Conservation (phyloP, 2,797 vertebrate genomes). For the Labeo calbasu region DNA sequence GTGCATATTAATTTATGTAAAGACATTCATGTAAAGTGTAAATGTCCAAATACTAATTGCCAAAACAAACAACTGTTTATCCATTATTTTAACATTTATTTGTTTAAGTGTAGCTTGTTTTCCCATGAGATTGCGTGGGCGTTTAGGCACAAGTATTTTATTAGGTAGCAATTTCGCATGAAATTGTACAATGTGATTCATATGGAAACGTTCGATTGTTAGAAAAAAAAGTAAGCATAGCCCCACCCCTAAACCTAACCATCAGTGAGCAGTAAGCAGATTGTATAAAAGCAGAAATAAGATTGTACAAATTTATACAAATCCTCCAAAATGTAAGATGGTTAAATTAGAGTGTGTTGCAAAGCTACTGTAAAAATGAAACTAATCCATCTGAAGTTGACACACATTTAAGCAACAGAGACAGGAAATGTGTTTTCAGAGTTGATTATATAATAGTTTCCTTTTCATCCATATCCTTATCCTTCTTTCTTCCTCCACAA, state of each 20-base stretch:
- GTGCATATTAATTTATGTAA: neutral
- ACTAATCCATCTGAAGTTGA: constrained; percentile 23
- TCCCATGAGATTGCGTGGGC: neutral
- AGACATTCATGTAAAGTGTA: neutral
- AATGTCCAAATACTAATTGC: neutral
- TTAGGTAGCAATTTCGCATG: neutral
- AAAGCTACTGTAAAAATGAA: constrained; percentile 7
- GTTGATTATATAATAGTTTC: constrained; percentile 60
- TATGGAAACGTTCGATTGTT: neutral
- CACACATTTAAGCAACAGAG: constrained; percentile 2
- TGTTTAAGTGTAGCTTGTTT: neutral
- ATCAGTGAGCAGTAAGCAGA: neutral
- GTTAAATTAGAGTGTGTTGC: neutral
- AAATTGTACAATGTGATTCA: neutral
- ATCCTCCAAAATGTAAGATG: neutral
- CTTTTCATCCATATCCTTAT: constrained; percentile 46
- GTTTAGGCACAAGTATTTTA: neutral
- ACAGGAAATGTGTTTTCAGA: constrained; percentile 59
- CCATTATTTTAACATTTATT: neutral
- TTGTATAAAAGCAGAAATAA: neutral
- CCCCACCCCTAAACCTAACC: neutral
- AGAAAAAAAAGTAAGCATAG: neutral
- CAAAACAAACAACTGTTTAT: neutral
- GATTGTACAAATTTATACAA: neutral
- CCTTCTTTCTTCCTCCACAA: constrained; percentile 46